Percentiles rank a stretch among this genome's conserved stretches.
These are phyloP conservation scores for Drosophila affinis DNA, from an alignment of 2,888 invertebrate genomes.

Conservation along the genomic window DNA sequence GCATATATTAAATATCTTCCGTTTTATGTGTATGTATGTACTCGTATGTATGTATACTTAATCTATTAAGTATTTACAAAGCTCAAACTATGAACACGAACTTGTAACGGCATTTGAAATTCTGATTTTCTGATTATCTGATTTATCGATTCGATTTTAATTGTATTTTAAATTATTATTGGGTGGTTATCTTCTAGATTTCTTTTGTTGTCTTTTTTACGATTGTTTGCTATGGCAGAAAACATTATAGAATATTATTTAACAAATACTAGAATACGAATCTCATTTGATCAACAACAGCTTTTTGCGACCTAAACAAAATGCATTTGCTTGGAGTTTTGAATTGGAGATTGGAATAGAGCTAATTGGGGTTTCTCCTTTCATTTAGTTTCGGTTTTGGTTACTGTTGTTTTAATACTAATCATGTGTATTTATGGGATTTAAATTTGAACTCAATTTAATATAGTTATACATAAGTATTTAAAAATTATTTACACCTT, in stretches of 20 bases:
- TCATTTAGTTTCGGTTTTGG: conserved; percentile 10
- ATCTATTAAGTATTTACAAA: conserved; percentile 83
- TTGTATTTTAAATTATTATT: conserved; percentile 1
- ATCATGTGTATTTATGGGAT: conserved; percentile 18
- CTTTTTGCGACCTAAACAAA: conserved; percentile 32
- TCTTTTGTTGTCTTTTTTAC: conserved; percentile 6
- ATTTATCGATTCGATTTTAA: conserved; percentile 29
- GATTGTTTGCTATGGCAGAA: conserved; percentile 26
- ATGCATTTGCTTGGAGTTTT: conserved; percentile 32
- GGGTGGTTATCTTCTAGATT: conserved; percentile 23
- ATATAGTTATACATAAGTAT: conserved; percentile 58
- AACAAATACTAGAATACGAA: conserved; percentile 41
- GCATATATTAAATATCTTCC: conserved; percentile 39
- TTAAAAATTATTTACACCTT: conserved; percentile 75
- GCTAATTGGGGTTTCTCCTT: conserved; percentile 25
- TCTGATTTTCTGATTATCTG: conserved; percentile 36
- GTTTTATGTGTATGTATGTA: conserved; percentile 53
- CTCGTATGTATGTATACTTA: conserved; percentile 72
- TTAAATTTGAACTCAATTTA: conserved; percentile 71
- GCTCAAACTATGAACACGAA: conserved; percentile 74
- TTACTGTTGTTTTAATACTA: conserved; percentile 45
- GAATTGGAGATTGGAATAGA: background rate
- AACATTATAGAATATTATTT: conserved; percentile 23
- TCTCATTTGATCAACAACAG: conserved; percentile 25
- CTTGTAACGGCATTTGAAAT: conserved; percentile 60